Base-by-base conservation (phyloP, 2,888 invertebrate species). In the Entomobrya proxima region DNA sequence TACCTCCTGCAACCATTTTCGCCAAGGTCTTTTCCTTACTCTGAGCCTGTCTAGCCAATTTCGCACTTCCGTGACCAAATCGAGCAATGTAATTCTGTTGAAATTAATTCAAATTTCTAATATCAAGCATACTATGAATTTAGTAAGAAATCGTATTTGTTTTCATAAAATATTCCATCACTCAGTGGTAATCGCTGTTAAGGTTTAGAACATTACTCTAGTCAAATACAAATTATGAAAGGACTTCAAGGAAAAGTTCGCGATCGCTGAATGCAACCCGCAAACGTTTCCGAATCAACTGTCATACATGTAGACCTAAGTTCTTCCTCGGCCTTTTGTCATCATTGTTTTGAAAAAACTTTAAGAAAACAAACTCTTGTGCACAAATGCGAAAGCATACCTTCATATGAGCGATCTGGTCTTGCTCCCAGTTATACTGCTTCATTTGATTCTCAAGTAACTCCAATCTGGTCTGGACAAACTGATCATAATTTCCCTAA, bases 351-450 rank as follows among this genome's bases (percentile, higher is more conserved):
- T 13, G 15, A n/a, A 35, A 2, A 61, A 6, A 61, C 58, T 24
- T 58, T 3, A 21, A 24, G 7, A 27, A 52, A 7, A 55, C n/a
- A 55, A 37, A 21, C 11, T 35, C 4, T 37, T 72, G 7, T n/a
- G 7, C 18, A 5, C 27, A 40, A 13, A 11, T 50, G 50, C 3
- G 2, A 2, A 24, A 32, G 15, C 13, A 18, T 91, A 95, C 96
- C 94, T 99, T 99, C 99, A 99, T 99, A 91, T 99, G 98, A 86
- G 97, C 94, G 88, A 99, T 99, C 93, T 99, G 99, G 92, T 98
- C 98, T 92, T 99, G 99, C 92, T 99, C 99, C 99, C 99, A 99
- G 91, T 98, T 98, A 93, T 98, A 99, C 91, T 98, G 97, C 92
- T 99, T 99, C 95, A 96, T 96, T 93, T 99, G 99, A 92, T 99